These are phyloP conservation scores for Nasonia longicornis DNA, from an alignment of 1,140 invertebrate species.

Conservation along the genomic window DNA sequence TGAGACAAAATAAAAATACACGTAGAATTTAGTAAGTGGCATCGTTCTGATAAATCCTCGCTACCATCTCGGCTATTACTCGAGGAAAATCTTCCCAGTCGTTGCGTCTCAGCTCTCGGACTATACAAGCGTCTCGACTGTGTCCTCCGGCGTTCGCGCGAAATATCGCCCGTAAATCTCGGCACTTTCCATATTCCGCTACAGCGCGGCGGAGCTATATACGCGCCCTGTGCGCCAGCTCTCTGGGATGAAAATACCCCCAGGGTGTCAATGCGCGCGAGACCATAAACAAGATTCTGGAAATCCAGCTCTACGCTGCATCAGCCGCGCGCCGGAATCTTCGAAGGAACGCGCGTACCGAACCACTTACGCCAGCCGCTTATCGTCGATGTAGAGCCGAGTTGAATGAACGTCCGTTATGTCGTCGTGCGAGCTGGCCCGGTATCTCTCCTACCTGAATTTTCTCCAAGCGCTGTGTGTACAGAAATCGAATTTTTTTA, in stretches of 20 bases:
- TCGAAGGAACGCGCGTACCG: constrained; percentile 16
- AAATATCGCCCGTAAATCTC: constrained; percentile 7
- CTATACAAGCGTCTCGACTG: background rate
- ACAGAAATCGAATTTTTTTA: too few species aligned
- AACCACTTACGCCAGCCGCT: background rate
- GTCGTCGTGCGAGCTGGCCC: background rate
- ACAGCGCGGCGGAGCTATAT: background rate
- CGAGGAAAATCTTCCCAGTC: background rate
- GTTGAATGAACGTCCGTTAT: constrained; percentile 42
- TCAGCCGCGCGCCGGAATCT: constrained; percentile 6
- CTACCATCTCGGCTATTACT: background rate
- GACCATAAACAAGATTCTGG: constrained; percentile 52
- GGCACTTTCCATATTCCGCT: constrained; percentile 22
- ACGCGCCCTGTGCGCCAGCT: background rate
- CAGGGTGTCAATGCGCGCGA: constrained; percentile 40
- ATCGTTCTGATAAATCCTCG: background rate
- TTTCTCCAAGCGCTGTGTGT: too few species aligned
- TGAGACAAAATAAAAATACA: background rate
- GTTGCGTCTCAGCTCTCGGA: background rate
- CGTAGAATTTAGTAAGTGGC: background rate
- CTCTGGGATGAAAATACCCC: background rate
- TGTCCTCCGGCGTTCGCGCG: background rate
- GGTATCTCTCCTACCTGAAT: background rate
- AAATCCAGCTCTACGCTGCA: constrained; percentile 49
- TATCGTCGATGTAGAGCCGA: constrained; percentile 1